A percentile compares a stretch with the other conserved stretches of the same genome.
Conservation (phyloP, 2,888 invertebrate species). For the Brenthis hecate region DNA sequence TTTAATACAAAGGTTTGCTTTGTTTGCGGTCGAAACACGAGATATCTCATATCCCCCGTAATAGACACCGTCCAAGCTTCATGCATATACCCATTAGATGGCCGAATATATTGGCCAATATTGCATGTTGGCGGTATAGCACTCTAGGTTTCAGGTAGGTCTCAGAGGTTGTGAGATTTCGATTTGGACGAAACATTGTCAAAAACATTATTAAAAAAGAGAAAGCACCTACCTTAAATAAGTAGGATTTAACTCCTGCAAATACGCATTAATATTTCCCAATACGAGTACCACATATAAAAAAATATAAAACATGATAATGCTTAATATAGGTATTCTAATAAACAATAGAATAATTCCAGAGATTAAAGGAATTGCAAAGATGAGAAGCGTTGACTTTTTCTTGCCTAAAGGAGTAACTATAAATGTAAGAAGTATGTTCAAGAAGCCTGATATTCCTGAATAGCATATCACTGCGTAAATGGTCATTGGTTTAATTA, state of each 20-base stretch:
- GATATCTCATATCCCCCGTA: too few relatives aligned
- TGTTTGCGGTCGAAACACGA: too few relatives aligned
- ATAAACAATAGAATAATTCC: constrained; percentile 58
- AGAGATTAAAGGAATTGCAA: constrained; percentile 49
- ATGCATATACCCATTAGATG: too few relatives aligned
- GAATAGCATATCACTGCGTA: constrained; percentile 69
- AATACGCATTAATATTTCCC: constrained; percentile 66
- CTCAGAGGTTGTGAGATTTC: too few relatives aligned
- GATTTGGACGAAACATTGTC: too few relatives aligned
- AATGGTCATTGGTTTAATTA: constrained; percentile 57
- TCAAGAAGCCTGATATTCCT: constrained; percentile 50
- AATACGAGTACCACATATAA: constrained; percentile 63
- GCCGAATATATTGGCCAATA: too few relatives aligned
- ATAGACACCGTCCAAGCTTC: too few relatives aligned
- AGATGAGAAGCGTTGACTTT: constrained; percentile 55
- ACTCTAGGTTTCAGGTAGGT: too few relatives aligned
- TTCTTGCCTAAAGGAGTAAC: constrained; percentile 62
- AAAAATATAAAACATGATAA: constrained; percentile 61
- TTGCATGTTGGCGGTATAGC: too few relatives aligned
- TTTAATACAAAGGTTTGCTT: too few relatives aligned
- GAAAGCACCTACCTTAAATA: constrained; percentile 57
- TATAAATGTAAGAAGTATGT: constrained; percentile 58
- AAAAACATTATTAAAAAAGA: not conserved
- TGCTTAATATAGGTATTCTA: constrained; percentile 59
- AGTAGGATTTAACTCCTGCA: constrained; percentile 70